phyloP scores from a whole-genome alignment of 2,888 invertebrate species.

The Ormyrus rosae region DNA sequence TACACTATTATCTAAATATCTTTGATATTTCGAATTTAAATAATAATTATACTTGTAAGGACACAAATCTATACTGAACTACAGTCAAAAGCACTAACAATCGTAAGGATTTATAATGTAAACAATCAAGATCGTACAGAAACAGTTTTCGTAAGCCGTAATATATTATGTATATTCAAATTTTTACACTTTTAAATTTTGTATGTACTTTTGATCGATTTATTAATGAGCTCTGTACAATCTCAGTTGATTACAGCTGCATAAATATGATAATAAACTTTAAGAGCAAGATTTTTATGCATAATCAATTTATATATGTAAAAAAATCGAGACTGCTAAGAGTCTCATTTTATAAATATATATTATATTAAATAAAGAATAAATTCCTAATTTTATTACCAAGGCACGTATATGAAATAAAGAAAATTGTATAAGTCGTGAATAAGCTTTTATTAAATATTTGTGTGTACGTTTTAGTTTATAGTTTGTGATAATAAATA shows the following conservation, averaged over 20 bases:
- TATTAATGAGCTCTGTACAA: constrained; percentile 31
- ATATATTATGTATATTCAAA: constrained; percentile 14
- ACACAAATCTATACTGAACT: constrained; percentile 35
- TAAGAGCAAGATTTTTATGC: constrained; percentile 28
- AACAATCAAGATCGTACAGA: constrained; percentile 43
- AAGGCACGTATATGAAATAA: constrained; percentile 49
- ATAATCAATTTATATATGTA: constrained; percentile 36
- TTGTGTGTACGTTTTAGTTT: constrained; percentile 69
- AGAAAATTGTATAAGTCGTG: constrained; percentile 55
- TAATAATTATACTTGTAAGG: constrained; percentile 34
- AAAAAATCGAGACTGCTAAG: constrained; percentile 15
- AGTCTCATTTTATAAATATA: constrained; percentile 11
- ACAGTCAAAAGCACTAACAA: constrained; percentile 39
- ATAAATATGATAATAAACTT: constrained; percentile 32
- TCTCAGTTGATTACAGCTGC: constrained; percentile 30
- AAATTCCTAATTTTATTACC: constrained; percentile 41
- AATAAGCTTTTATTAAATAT: constrained; percentile 68
- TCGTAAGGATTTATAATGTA: constrained; percentile 23
- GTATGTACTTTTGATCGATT: constrained; percentile 27
- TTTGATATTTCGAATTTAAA: constrained; percentile 53
- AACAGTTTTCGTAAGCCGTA: constrained; percentile 9
- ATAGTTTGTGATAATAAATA: constrained; percentile 75
- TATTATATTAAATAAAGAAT: constrained; percentile 33
- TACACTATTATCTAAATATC: constrained; percentile 49
- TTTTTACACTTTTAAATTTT: constrained; percentile 16